Evolutionary conservation across 2,888 invertebrate species (phyloP).

Genomic region (Abscondita cerata): DNA sequence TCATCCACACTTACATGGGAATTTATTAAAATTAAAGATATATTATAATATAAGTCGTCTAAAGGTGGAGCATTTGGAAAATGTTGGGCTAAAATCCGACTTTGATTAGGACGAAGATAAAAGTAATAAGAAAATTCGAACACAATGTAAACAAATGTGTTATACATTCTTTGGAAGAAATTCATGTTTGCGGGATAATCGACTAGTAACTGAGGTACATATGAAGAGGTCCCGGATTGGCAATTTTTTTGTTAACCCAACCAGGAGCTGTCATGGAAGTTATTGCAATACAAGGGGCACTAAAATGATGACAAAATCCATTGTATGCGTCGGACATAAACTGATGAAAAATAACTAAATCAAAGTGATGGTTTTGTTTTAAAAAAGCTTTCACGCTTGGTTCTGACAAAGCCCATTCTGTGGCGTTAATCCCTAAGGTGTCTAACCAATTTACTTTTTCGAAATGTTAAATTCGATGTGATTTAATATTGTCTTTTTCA

Average conservation of each 20-base stretch:
- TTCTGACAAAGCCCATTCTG: slow-evolving; percentile 24
- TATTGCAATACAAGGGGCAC: slow-evolving; percentile 46
- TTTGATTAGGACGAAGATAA: slow-evolving; percentile 26
- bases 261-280: slow-evolving; percentile 54
- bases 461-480: not conserved
- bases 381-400: slow-evolving; percentile 33
- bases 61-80: slow-evolving; percentile 34
- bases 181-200: slow-evolving; percentile 7
- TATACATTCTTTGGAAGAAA: slow-evolving; percentile 28
- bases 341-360: slow-evolving; percentile 53
- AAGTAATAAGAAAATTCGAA: slow-evolving; percentile 12
- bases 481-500: not conserved
- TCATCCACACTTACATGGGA: slow-evolving; percentile 34
- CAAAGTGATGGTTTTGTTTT: slow-evolving; percentile 47
- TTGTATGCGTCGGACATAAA: slow-evolving; percentile 58
- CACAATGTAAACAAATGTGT: slow-evolving; percentile 12
- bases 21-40: slow-evolving; percentile 38
- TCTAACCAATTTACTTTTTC: not conserved
- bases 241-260: slow-evolving; percentile 58
- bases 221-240: slow-evolving; percentile 58
- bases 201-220: slow-evolving; percentile 57
- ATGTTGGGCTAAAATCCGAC: slow-evolving; percentile 31
- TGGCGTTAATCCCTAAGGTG: not conserved
- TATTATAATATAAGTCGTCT: slow-evolving; percentile 34
- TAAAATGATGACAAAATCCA: slow-evolving; percentile 51